A percentile compares a stretch with the other conserved stretches of the same genome.
Evolutionary conservation across 2,888 invertebrate species (phyloP).

Genomic region (Criorhina ranunculi): DNA sequence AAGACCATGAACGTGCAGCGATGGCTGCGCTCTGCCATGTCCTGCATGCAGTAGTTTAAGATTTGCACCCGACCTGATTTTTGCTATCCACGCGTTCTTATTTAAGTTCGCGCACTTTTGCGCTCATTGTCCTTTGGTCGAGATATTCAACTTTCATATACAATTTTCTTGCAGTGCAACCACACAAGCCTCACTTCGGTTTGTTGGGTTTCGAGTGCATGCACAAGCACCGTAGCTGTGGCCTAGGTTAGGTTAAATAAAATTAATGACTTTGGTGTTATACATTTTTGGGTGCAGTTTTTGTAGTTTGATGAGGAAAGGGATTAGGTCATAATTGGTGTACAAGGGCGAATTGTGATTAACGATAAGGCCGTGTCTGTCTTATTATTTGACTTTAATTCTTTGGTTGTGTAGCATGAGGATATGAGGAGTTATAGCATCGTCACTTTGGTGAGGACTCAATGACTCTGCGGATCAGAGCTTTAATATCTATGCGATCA

Average conservation of each 20-base stretch:
- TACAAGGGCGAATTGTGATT: no score
- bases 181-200: slow-evolving; percentile 42
- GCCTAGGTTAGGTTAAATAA: slow-evolving; percentile 63
- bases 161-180: slow-evolving; percentile 60
- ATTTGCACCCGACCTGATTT: slow-evolving; percentile 50
- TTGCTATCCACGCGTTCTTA: slow-evolving; percentile 6
- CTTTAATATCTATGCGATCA: no score
- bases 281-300: slow-evolving; percentile 2
- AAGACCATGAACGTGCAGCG: slow-evolving; percentile 33
- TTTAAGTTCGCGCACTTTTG: slow-evolving; percentile 3
- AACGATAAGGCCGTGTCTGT: no score
- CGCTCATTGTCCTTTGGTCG: slow-evolving; percentile 53
- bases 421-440: no score
- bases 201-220: slow-evolving; percentile 44
- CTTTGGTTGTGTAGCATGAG: no score
- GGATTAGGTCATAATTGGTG: no score
- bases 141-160: slow-evolving; percentile 73
- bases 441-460: no score
- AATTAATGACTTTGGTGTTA: slow-evolving; percentile 38
- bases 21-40: background rate
- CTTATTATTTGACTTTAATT: no score
- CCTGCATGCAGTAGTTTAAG: slow-evolving; percentile 48
- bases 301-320: background rate
- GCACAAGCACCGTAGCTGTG: slow-evolving; percentile 29
- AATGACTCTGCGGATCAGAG: no score